Conservation (phyloP, 1,140 invertebrate species). For the Thaumatotibia leucotreta region DNA sequence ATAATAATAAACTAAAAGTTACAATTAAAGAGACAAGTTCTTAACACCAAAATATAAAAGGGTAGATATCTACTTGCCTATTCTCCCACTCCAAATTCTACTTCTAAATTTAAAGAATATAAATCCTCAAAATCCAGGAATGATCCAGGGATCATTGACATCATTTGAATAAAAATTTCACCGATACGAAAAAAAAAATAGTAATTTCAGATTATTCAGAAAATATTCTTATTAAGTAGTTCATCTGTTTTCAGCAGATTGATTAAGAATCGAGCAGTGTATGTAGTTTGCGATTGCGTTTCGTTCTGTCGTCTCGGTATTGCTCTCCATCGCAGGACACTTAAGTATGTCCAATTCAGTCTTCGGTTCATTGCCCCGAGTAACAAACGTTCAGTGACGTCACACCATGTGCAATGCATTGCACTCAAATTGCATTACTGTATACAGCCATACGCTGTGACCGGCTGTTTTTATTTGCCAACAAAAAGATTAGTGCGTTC, state of each 20-base stretch:
- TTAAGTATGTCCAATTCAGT: constrained; percentile 61
- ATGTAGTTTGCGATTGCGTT: constrained; percentile 40
- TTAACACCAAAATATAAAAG: no score
- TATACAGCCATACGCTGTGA: constrained; percentile 19
- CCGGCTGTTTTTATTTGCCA: constrained; percentile 17
- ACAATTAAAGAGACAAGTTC: no score
- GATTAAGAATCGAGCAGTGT: constrained; percentile 31
- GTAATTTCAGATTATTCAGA: no score
- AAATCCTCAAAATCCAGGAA: no score
- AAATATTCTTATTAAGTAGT: no score
- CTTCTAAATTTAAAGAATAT: no score
- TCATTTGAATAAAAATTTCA: no score
- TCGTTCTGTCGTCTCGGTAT: constrained; percentile 32
- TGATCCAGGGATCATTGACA: no score
- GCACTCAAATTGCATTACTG: constrained; percentile 45
- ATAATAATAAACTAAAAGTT: no score
- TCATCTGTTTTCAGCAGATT: background rate
- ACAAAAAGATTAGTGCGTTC: background rate
- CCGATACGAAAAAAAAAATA: no score
- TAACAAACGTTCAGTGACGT: constrained; percentile 47
- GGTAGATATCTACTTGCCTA: no score
- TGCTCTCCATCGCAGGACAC: constrained; percentile 41
- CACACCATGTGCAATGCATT: constrained; percentile 44
- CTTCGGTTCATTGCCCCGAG: constrained; percentile 51
- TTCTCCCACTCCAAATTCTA: no score